Evolutionary conservation across 2,888 invertebrate species (phyloP), one percentile per base, ranked within the genome.

Genomic region (Polymixis lichenea): DNA sequence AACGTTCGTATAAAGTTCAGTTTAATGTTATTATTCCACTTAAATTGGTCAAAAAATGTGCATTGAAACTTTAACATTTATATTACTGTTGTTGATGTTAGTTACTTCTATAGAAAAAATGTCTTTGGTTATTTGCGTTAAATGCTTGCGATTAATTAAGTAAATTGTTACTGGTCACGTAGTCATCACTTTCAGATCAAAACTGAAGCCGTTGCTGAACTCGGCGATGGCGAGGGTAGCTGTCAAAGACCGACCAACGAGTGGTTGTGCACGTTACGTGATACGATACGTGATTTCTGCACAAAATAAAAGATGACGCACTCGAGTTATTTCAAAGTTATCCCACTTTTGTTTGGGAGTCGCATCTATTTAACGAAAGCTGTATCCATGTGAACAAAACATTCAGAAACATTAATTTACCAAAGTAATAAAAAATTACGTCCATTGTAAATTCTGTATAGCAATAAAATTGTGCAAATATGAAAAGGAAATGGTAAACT

Each of bases 401-500:
- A 72, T 56, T 77, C 2, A 78, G 56, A 51, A 82, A 67, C 2
- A 51, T 64, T n/a, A 43, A 58, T 15, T 43, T 75, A 65, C 56
- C 51, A 73, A 32, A n/a, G n/a, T n/a, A 67, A 67, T 55, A 56
- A 25, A 0, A 73, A 60, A 25, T 71, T 58, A 55, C 66, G 76
- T 79, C 60, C 67, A 62, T 64, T 67, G 71, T 53, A 77, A 73
- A 80, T 66, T 69, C 64, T 77, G 70, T 69, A 68, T 65, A 74
- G n/a, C 43, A 69, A 65, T 77, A 69, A 73, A 68, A 77, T 43
- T 64, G 56, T 64, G 22, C 60, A 56, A 56, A 25, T 77, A 73
- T 28, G 13, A 17, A 49, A 60, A 17, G 19, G 25, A 32, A 56
- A 68, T 51, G 28, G 51, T 67, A 72, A 77, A 46, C 64, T 25